Conservation (phyloP, 2,113 vertebrate genomes). For the Glaucomys volans region DNA sequence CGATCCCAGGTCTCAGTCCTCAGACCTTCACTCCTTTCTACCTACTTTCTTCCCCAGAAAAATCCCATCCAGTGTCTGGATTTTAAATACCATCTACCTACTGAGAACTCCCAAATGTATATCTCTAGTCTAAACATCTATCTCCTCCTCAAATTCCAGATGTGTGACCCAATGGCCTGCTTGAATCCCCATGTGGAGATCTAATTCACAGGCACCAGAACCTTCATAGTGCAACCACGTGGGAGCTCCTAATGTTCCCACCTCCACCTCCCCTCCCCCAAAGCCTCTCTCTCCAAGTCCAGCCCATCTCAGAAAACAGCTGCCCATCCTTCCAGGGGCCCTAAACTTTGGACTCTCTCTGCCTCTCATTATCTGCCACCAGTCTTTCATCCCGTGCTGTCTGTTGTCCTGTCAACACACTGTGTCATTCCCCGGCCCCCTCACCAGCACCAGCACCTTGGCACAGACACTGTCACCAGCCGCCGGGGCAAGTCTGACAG, state of each 20-base stretch:
- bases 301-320: too few relatives aligned
- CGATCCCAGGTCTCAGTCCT: background rate
- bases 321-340: rapidly evolving
- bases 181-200: background rate
- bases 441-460: rapidly evolving
- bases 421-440: rapidly evolving
- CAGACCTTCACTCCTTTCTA: background rate
- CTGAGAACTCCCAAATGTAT: background rate
- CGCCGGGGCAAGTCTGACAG: background rate
- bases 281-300: background rate
- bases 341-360: too few relatives aligned
- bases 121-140: background rate
- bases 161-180: background rate
- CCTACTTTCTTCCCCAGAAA: background rate
- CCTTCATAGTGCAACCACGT: too few relatives aligned
- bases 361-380: too few relatives aligned
- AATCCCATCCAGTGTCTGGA: background rate
- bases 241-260: rapidly evolving
- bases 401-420: background rate
- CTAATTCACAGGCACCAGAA: background rate
- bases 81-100: background rate
- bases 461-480: background rate
- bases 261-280: too few relatives aligned
- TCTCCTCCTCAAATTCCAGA: background rate
- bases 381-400: background rate